These are phyloP conservation scores for Ganaspis brasiliensis DNA, from an alignment of 2,888 invertebrate species.

Conservation along the genomic window DNA sequence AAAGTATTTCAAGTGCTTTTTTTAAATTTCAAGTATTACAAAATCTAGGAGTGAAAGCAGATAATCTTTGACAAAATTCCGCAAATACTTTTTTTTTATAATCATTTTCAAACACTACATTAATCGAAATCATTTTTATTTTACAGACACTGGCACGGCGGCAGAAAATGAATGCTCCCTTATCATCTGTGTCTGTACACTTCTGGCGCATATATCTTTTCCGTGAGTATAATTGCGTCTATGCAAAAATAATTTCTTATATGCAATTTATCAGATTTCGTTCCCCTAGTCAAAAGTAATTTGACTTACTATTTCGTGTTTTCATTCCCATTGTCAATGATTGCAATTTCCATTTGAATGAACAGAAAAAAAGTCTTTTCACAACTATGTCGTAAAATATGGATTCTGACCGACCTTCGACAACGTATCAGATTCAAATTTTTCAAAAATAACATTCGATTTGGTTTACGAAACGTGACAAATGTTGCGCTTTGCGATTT, in stretches of 20 bases:
- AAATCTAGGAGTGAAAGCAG: not conserved
- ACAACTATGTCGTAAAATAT: not conserved
- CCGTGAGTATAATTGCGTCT: too few species aligned
- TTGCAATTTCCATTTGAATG: not conserved
- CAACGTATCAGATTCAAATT: slow-evolving; percentile 26
- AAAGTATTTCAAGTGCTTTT: not conserved
- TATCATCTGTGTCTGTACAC: too few species aligned
- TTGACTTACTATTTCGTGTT: not conserved
- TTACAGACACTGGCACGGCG: too few species aligned
- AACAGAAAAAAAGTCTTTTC: not conserved
- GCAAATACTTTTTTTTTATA: not conserved
- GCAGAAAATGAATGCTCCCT: too few species aligned
- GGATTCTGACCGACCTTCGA: slow-evolving; percentile 24
- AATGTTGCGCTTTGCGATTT: slow-evolving; percentile 25
- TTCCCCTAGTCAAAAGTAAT: not conserved
- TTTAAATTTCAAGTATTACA: not conserved
- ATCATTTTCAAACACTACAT: too few species aligned
- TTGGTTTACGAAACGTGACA: slow-evolving; percentile 24
- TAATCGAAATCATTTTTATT: too few species aligned
- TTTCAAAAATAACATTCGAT: slow-evolving; percentile 31
- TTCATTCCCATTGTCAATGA: not conserved
- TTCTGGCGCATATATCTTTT: too few species aligned
- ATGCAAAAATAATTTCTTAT: too few species aligned
- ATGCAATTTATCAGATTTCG: not conserved
- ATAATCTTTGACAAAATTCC: too few species aligned